Conservation (phyloP, 2,797 vertebrate genomes). For the Chromobotia macracanthus region DNA sequence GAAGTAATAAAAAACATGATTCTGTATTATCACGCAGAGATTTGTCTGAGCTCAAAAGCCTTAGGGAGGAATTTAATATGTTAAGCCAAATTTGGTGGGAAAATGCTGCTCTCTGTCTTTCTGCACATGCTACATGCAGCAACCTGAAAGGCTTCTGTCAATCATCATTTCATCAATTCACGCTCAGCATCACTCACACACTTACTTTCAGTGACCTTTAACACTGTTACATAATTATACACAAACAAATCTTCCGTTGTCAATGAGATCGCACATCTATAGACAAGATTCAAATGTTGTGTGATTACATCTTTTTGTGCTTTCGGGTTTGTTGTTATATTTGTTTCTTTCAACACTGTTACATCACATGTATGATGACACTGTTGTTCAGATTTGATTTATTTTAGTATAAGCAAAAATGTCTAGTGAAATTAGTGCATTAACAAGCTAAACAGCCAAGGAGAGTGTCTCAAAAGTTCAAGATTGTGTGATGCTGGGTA, state of each 20-base stretch:
- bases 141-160: neutral
- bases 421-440: too few relatives aligned
- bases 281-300: neutral
- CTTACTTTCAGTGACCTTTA: neutral
- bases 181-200: too few relatives aligned
- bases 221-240: neutral
- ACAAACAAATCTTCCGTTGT: neutral
- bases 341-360: neutral
- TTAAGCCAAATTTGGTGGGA: neutral
- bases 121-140: neutral
- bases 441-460: neutral
- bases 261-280: neutral
- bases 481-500: neutral
- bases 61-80: neutral
- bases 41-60: neutral
- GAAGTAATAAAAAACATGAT: neutral
- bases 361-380: neutral
- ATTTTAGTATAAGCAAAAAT: neutral
- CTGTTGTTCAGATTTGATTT: neutral
- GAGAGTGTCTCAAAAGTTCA: neutral
- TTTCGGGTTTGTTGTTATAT: too few relatives aligned
- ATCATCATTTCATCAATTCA: neutral
- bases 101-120: neutral
- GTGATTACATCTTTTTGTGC: neutral
- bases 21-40: neutral